These are phyloP conservation scores for Crossaster papposus DNA, from an alignment of 53 echinoderm and acorn worm species.

Conservation along the genomic window DNA sequence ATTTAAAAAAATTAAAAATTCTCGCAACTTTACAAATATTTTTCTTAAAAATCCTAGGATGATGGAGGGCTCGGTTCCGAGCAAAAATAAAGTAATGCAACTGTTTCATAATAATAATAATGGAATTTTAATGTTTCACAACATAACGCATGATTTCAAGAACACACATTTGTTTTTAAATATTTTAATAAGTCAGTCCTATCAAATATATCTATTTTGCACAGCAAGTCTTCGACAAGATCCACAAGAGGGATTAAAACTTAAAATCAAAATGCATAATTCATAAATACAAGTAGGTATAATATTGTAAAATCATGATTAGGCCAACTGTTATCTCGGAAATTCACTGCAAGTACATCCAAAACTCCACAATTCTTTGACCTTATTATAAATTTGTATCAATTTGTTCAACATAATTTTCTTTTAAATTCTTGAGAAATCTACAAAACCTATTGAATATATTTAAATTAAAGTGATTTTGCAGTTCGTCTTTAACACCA, in stretches of 20 bases:
- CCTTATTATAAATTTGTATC: neutral
- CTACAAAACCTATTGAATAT: too few species aligned
- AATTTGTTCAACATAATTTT: neutral
- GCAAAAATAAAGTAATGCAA: too few species aligned
- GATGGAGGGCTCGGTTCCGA: too few species aligned
- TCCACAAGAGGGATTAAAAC: neutral
- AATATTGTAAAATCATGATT: neutral
- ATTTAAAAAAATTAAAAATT: too few species aligned
- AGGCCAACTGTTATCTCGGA: neutral
- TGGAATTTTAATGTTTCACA: neutral
- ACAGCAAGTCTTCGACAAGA: constrained; percentile 28
- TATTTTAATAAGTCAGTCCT: constrained; percentile 38
- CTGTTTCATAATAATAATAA: neutral
- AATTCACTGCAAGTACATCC: neutral
- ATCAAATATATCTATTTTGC: neutral
- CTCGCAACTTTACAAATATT: too few species aligned
- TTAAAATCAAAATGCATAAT: neutral
- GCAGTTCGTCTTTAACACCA: neutral
- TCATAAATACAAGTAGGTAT: neutral
- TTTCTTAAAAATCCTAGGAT: too few species aligned
- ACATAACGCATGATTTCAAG: neutral
- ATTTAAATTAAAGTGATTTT: too few species aligned
- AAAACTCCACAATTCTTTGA: neutral
- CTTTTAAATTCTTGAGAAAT: neutral
- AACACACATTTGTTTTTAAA: constrained; percentile 48